Conservation (phyloP, 2,797 vertebrate species). For the Nothura maculosa region DNA sequence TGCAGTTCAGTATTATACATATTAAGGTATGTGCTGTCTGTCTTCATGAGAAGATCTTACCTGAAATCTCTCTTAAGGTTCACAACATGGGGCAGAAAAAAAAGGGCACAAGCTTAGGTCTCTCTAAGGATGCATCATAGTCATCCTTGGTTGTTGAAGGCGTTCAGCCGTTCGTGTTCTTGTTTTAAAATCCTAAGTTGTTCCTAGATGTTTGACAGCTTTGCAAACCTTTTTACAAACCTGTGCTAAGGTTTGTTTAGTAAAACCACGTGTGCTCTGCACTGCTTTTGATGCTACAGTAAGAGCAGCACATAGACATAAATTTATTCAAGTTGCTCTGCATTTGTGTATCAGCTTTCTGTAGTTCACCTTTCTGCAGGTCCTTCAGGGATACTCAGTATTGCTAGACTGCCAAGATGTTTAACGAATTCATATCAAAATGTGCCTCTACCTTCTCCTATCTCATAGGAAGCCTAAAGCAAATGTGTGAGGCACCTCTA, state of each 20-base stretch:
- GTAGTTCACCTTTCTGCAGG: neutral
- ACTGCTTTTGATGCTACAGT: neutral
- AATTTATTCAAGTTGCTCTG: conserved; percentile 29
- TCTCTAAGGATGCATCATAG: neutral
- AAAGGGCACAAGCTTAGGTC: neutral
- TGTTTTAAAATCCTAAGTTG: neutral
- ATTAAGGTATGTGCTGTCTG: neutral
- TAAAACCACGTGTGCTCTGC: neutral
- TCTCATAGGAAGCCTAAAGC: neutral
- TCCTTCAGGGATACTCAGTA: neutral
- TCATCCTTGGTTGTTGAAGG: neutral
- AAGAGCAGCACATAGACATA: neutral
- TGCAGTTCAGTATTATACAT: neutral
- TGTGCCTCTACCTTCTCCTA: neutral
- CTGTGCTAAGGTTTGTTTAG: neutral
- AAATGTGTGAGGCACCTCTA: neutral
- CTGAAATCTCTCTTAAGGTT: neutral
- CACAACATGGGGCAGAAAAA: neutral
- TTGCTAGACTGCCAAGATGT: neutral
- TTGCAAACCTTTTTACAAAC: neutral
- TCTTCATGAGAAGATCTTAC: neutral
- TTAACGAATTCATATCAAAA: neutral
- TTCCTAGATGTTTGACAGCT: neutral
- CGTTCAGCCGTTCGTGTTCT: neutral
- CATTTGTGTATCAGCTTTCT: neutral